These are phyloP conservation scores for Gymnorhina tibicen DNA, from an alignment of 2,113 vertebrate species.

Conservation along the genomic window DNA sequence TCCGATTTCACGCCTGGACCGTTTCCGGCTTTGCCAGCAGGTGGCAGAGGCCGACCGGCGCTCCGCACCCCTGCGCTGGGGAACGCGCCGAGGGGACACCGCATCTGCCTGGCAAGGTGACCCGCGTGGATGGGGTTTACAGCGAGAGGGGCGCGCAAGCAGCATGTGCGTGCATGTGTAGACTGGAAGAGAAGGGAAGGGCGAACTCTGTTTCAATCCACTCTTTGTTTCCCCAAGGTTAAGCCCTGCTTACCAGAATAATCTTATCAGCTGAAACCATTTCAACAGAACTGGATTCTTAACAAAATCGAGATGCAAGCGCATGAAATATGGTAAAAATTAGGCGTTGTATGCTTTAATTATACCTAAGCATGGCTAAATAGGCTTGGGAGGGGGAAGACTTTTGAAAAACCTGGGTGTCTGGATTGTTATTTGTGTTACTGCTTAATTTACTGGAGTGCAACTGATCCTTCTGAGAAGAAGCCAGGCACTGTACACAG, in stretches of 20 bases:
- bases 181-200: background rate
- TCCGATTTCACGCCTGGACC: rapidly evolving
- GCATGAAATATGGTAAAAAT: background rate
- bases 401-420: background rate
- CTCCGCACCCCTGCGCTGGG: background rate
- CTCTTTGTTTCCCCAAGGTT: slow-evolving; percentile 50
- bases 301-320: background rate
- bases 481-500: background rate
- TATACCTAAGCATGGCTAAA: background rate
- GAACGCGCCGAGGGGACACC: rapidly evolving
- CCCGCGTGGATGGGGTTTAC: background rate
- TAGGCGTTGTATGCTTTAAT: background rate
- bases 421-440: background rate
- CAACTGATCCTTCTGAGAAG: background rate
- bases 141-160: background rate
- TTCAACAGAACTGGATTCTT: background rate
- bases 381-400: background rate
- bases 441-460: background rate
- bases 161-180: background rate
- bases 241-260: slow-evolving; percentile 46
- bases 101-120: background rate
- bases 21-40: background rate
- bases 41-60: background rate
- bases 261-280: slow-evolving; percentile 41
- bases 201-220: background rate